These are phyloP conservation scores for Nothura maculosa DNA, from an alignment of 2,797 vertebrate species.

Conservation along the genomic window DNA sequence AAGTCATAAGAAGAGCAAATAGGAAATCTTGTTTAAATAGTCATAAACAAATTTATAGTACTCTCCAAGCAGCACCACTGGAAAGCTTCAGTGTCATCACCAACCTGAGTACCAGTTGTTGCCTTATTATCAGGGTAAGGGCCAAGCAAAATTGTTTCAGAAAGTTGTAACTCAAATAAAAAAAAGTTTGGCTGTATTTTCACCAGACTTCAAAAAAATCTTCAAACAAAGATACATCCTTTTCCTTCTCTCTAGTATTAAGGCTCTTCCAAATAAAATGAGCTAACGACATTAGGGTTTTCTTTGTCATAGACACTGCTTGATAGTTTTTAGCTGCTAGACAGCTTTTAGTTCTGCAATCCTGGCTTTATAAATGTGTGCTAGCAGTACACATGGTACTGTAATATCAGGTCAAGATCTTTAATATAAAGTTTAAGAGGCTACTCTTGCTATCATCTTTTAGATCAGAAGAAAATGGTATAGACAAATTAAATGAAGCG, in stretches of 20 bases:
- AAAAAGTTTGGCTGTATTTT: neutral
- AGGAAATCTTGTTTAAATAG: neutral
- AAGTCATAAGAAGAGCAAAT: conserved; percentile 16
- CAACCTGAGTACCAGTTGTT: neutral
- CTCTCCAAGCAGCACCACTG: neutral
- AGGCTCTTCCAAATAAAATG: conserved; percentile 1
- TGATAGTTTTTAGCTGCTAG: neutral
- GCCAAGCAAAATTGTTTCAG: neutral
- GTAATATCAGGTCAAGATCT: neutral
- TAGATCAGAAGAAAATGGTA: neutral
- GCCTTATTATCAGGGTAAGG: neutral
- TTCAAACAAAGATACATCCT: conserved; percentile 37
- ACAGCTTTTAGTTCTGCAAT: neutral
- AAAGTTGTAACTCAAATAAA: neutral
- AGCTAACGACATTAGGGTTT: conserved; percentile 43
- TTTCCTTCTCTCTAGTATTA: conserved; percentile 51
- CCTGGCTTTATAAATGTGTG: neutral
- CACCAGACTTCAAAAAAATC: conserved; percentile 48
- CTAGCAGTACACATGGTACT: neutral
- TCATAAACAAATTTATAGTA: neutral
- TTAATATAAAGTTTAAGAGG: neutral
- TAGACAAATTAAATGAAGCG: neutral
- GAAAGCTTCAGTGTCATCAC: neutral
- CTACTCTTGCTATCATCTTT: neutral
- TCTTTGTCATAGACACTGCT: neutral